phyloP scores from a whole-genome alignment of 2,888 invertebrate genomes.

The Thumatha senex region DNA sequence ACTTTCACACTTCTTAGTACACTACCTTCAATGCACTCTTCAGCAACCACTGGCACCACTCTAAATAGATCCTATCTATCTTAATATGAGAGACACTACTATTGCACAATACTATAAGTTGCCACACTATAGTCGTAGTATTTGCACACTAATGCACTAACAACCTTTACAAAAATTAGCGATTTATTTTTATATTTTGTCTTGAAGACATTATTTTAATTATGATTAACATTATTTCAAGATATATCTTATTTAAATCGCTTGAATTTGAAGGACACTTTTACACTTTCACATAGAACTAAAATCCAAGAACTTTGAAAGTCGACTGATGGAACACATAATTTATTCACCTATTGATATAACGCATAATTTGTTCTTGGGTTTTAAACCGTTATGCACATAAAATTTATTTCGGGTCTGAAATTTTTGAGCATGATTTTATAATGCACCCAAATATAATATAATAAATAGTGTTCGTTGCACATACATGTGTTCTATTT shows the following conservation, averaged over 20 bases:
- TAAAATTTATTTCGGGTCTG: slow-evolving; percentile 26
- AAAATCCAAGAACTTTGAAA: slow-evolving; percentile 61
- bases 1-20: slow-evolving; percentile 78
- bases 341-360: slow-evolving; percentile 12
- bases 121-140: slow-evolving; percentile 68
- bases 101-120: slow-evolving; percentile 73
- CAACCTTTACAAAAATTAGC: slow-evolving; percentile 14
- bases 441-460: slow-evolving; percentile 37
- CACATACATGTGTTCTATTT: slow-evolving; percentile 39
- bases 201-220: neutral
- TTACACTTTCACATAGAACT: slow-evolving; percentile 64
- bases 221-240: no score
- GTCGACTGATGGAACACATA: slow-evolving; percentile 31
- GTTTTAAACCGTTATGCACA: slow-evolving; percentile 43
- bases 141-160: slow-evolving; percentile 63
- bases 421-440: slow-evolving; percentile 44
- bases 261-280: slow-evolving; percentile 43
- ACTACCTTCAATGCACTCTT: slow-evolving; percentile 76
- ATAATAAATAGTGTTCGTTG: slow-evolving; percentile 32
- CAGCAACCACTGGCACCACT: slow-evolving; percentile 54
- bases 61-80: slow-evolving; percentile 67
- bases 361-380: slow-evolving; percentile 38
- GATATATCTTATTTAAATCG: no score
- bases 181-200: neutral
- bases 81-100: slow-evolving; percentile 69